These are phyloP conservation scores for Phataginus tetradactyla DNA, from an alignment of 2,797 vertebrate genomes.

Conservation along the genomic window DNA sequence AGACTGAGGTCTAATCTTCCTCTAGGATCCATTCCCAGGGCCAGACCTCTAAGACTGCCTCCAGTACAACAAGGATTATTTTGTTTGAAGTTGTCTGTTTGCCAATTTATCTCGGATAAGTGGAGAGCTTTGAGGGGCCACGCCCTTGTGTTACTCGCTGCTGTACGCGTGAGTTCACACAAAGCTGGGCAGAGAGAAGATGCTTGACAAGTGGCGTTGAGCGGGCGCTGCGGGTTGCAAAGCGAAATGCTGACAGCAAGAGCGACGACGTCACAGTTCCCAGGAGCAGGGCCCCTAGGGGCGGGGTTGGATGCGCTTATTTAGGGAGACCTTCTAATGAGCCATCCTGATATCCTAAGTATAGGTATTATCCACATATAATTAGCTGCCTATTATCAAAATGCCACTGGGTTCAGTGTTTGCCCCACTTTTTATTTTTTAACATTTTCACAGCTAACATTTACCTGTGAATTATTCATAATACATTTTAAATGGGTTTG, in stretches of 20 bases:
- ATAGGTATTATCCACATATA: conserved; percentile 75
- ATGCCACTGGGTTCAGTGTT: conserved; percentile 83
- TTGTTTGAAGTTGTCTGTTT: conserved; percentile 7
- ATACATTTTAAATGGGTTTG: conserved; percentile 82
- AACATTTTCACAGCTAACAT: conserved; percentile 84
- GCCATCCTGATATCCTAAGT: conserved; percentile 77
- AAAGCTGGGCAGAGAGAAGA: background rate
- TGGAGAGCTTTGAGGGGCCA: background rate
- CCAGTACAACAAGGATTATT: background rate
- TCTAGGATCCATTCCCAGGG: background rate
- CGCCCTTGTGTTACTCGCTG: background rate
- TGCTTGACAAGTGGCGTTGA: background rate
- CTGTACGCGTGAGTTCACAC: background rate
- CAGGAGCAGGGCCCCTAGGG: background rate
- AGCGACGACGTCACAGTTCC: background rate
- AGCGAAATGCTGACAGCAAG: background rate
- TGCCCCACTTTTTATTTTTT: conserved; percentile 81
- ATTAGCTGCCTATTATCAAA: conserved; percentile 84
- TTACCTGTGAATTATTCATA: conserved; percentile 86
- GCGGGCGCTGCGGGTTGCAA: background rate
- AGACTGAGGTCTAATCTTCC: background rate
- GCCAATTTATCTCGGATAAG: background rate
- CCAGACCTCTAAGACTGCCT: background rate
- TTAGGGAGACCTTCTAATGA: conserved; percentile 61
- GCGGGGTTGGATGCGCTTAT: background rate